Evolutionary conservation across 2,888 invertebrate genomes (phyloP).

Genomic region (Argyresthia albistria): DNA sequence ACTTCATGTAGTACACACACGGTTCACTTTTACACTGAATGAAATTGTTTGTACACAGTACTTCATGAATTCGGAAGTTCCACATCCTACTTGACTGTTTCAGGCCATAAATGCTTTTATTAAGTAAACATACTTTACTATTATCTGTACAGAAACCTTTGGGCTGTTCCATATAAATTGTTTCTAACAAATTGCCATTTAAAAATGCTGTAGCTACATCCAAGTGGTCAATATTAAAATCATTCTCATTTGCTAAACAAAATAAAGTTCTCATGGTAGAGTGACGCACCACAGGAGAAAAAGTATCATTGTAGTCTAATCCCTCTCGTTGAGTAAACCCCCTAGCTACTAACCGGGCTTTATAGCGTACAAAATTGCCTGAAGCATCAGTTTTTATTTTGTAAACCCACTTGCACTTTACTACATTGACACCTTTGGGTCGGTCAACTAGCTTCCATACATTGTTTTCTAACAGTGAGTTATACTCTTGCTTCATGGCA

Average conservation of each 20-base stretch:
- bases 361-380: constrained; percentile 3
- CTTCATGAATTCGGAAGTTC: neutral
- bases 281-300: constrained; percentile 2
- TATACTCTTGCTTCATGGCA: constrained; percentile 4
- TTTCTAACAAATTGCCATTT: constrained; percentile 1
- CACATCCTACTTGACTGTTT: no score
- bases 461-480: constrained; percentile 2
- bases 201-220: constrained; percentile 5
- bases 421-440: neutral
- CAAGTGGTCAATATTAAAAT: constrained; percentile 1
- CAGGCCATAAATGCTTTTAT: no score
- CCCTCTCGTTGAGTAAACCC: constrained; percentile 6
- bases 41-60: neutral
- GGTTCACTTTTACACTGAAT: neutral
- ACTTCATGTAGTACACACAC: constrained; percentile 2
- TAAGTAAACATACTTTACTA: no score
- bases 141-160: neutral
- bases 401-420: constrained; percentile 6
- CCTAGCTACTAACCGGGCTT: constrained; percentile 7
- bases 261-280: neutral
- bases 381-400: constrained; percentile 2
- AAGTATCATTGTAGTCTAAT: constrained; percentile 3
- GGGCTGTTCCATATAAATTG: constrained; percentile 3
- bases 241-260: neutral
- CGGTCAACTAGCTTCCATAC: neutral